Percentiles rank a stretch among this genome's conserved stretches.
Evolutionary conservation across 2,797 vertebrate species (phyloP).

Genomic region (Sardinella longiceps): DNA sequence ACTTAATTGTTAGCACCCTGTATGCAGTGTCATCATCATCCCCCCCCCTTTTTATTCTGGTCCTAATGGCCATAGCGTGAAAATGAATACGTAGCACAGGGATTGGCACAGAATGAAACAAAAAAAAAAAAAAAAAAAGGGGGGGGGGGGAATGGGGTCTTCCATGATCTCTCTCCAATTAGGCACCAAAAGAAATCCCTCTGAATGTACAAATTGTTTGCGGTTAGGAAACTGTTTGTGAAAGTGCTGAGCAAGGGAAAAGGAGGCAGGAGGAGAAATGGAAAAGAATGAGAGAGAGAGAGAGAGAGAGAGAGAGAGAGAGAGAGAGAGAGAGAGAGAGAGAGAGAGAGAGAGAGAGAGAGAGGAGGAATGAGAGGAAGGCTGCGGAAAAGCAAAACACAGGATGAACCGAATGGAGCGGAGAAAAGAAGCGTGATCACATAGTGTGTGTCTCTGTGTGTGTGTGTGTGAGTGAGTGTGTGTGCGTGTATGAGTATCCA

Average conservation of each 20-base stretch:
- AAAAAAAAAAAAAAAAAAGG: not conserved
- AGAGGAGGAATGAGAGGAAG: not conserved
- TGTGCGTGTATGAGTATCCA: not conserved
- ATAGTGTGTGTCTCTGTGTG: not conserved
- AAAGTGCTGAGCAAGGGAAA: conserved; percentile 19
- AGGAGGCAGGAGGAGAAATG: not conserved
- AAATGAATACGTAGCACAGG: conserved; percentile 9
- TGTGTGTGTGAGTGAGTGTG: conserved; percentile 11
- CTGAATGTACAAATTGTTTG: conserved; percentile 24
- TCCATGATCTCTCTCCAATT: conserved; percentile 19
- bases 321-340: not conserved
- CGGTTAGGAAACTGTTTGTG: conserved; percentile 14
- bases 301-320: not conserved
- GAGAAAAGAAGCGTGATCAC: too few species aligned
- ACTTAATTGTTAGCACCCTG: conserved; percentile 9
- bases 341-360: not conserved
- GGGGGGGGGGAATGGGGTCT: not conserved
- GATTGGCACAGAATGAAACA: conserved; percentile 4
- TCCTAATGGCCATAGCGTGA: not conserved
- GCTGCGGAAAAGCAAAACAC: not conserved
- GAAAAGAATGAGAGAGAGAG: not conserved
- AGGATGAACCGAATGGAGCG: not conserved
- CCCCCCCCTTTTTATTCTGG: not conserved
- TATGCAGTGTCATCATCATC: not conserved
- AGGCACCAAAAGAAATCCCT: conserved; percentile 13